These are phyloP conservation scores for Typhlomys cinereus DNA, from an alignment of 2,113 vertebrate species.

Conservation along the genomic window DNA sequence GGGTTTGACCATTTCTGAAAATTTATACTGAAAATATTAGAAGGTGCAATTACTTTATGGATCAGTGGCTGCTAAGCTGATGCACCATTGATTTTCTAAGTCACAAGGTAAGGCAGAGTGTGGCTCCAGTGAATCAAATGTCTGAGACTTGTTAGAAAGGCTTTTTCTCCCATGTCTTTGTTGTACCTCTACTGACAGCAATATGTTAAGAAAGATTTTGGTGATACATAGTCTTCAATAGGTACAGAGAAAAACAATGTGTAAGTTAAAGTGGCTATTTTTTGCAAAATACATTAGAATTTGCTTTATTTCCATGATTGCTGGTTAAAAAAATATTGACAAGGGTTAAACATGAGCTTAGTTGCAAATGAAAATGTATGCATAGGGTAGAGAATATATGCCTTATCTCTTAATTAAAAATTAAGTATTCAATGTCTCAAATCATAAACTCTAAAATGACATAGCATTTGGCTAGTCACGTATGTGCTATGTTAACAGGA, in stretches of 20 bases:
- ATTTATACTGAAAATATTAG: constrained; percentile 74
- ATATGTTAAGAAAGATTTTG: neutral
- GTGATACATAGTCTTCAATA: neutral
- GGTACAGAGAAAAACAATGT: neutral
- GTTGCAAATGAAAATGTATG: neutral
- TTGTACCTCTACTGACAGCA: neutral
- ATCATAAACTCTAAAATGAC: neutral
- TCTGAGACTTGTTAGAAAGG: constrained; percentile 25
- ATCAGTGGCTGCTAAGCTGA: constrained; percentile 65
- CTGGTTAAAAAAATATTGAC: neutral
- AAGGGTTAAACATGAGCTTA: neutral
- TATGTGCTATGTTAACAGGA: neutral
- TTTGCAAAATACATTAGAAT: neutral
- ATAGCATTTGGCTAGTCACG: neutral
- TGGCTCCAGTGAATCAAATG: constrained; percentile 66
- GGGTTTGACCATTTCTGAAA: constrained; percentile 47
- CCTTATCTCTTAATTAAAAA: constrained; percentile 18
- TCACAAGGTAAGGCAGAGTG: constrained; percentile 50
- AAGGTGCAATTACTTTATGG: constrained; percentile 55
- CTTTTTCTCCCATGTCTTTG: neutral
- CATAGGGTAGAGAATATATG: neutral
- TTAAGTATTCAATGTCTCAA: neutral
- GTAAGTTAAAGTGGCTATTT: neutral
- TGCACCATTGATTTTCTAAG: constrained; percentile 61
- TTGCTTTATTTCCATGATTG: neutral